Evolutionary conservation across 1,140 invertebrate genomes (phyloP).

Genomic region (Ostrea denselamellosa): DNA sequence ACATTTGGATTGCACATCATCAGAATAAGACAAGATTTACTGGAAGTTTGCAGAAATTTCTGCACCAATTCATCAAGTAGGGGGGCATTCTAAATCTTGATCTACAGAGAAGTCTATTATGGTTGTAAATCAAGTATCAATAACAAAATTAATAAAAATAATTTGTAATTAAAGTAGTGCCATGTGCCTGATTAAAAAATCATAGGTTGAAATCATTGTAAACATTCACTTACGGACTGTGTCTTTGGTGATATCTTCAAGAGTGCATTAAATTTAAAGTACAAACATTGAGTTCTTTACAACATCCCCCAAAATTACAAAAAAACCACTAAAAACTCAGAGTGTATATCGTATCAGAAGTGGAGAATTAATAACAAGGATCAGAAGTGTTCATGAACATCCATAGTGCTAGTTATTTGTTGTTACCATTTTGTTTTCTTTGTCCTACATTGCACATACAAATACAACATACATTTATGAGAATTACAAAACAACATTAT

Average conservation of each 20-base stretch:
- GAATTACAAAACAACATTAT: background rate
- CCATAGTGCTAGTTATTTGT: background rate
- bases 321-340: background rate
- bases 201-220: background rate
- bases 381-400: background rate
- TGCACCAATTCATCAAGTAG: no score
- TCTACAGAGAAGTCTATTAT: background rate
- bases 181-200: constrained; percentile 12
- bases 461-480: background rate
- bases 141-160: background rate
- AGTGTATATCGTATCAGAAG: background rate
- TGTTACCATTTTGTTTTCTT: constrained; percentile 25
- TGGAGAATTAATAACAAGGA: no score
- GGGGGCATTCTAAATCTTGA: no score
- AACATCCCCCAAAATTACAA: background rate
- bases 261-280: background rate
- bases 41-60: no score
- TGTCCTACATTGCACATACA: constrained; percentile 16
- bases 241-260: background rate
- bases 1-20: no score
- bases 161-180: background rate
- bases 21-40: no score
- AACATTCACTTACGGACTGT: background rate
- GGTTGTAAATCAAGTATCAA: background rate
- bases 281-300: background rate